Base-by-base conservation (phyloP, 2,113 vertebrate genomes). In the Microcebus murinus region DNA sequence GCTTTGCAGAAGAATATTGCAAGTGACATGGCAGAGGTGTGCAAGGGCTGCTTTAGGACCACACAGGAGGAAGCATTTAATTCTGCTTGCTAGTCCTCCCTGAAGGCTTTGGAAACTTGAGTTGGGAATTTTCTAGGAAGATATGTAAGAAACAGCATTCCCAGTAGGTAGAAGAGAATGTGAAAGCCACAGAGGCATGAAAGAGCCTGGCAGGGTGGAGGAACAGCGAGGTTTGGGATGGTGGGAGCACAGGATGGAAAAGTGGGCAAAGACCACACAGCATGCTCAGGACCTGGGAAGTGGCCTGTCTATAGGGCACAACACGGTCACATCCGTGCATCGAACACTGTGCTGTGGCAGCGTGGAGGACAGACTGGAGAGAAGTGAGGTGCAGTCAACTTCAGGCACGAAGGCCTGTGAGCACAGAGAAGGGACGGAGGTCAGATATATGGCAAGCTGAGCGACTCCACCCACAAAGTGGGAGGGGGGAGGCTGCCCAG, bases 61-160 rank as follows among this genome's bases (percentile, higher is more conserved):
- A 57, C n/a, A 61, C 20, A 20, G 68, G 76, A 85, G 61, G 50
- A 73, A 45, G 10, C n/a, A 0, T 27, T 87, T 11, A 7, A 12
- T 50, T 73, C 77, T 7, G 0, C 10, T 7, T 0, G 4, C 67
- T 4, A 4, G 36, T 48, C n/a, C 13, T 50, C 65, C 59, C 2
- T 15, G 29, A 87, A 81, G 45, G 80, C 21, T 61, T 67, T 48
- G 71, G 4, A 48, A 65, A 55, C 15, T 55, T 27, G 59, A 77
- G 77, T 63, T 59, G 61, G 73, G 94, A 91, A 34, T 63, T 85
- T 91, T 82, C 59, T 52, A 29, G 80, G 31, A 67, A 92, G 55
- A n/a, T 76, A 57, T 29, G 8, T 18, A 21, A 48, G 45, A 61
- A 20, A 71, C 12, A 18, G 39, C 55, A 34, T 94, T 92, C 85